Conservation (phyloP, 2,888 invertebrate genomes). For the Acleris laterana region DNA sequence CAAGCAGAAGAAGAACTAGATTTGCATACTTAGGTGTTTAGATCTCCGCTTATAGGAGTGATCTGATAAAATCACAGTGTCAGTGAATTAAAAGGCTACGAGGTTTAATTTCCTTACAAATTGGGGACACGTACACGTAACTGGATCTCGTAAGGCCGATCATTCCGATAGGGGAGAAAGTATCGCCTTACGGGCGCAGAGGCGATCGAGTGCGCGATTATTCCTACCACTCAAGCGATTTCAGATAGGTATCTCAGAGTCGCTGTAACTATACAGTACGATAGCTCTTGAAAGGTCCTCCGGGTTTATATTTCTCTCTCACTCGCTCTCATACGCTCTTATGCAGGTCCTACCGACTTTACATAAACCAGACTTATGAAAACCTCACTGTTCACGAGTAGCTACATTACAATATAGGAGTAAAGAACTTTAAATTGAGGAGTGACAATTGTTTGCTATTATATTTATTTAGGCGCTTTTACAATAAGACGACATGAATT, state of each 20-base stretch:
- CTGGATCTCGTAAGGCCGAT: slow-evolving; percentile 34
- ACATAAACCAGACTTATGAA: too few relatives aligned
- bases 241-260: slow-evolving; percentile 1
- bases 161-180: slow-evolving; percentile 34
- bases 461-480: slow-evolving; percentile 16
- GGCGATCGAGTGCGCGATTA: slow-evolving; percentile 31
- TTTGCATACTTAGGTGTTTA: too few relatives aligned
- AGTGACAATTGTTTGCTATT: slow-evolving; percentile 14
- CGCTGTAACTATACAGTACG: background rate
- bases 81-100: slow-evolving; percentile 13
- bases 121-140: slow-evolving; percentile 23
- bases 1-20: too few relatives aligned
- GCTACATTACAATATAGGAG: too few relatives aligned
- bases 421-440: too few relatives aligned
- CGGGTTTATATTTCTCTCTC: too few relatives aligned
- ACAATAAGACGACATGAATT: background rate
- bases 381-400: too few relatives aligned
- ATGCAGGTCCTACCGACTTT: too few relatives aligned
- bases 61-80: background rate
- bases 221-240: background rate
- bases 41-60: background rate
- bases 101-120: slow-evolving; percentile 29
- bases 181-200: slow-evolving; percentile 32
- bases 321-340: too few relatives aligned
- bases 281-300: too few relatives aligned